Evolutionary conservation across 2,888 invertebrate genomes (phyloP).

Genomic region (Operophtera brumata): DNA sequence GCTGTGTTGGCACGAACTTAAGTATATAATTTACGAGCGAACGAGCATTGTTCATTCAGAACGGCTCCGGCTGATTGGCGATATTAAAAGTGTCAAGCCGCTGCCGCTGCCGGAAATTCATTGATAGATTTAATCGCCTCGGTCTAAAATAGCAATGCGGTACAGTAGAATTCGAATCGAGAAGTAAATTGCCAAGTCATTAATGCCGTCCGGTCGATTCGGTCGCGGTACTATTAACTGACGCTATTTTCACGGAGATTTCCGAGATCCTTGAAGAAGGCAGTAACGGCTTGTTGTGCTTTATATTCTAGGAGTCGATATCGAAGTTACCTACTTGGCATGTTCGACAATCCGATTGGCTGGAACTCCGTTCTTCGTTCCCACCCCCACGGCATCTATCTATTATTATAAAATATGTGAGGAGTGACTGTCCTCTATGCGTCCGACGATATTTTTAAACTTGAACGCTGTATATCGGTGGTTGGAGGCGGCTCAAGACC

Average conservation of each 20-base stretch:
- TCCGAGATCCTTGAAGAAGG: conserved; percentile 52
- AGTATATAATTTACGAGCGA: conserved; percentile 72
- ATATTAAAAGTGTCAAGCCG: conserved; percentile 77
- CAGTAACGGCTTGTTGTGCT: conserved; percentile 32
- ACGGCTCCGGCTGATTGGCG: conserved; percentile 71
- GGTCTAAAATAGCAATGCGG: conserved; percentile 68
- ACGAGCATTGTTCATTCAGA: conserved; percentile 76
- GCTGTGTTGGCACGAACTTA: conserved; percentile 58
- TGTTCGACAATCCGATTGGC: too few relatives aligned
- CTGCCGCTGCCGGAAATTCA: conserved; percentile 75
- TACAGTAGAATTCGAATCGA: conserved; percentile 64
- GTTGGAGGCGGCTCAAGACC: too few relatives aligned
- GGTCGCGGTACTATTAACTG: conserved; percentile 61
- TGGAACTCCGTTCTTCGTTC: too few relatives aligned
- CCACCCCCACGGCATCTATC: too few relatives aligned
- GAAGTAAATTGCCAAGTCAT: conserved; percentile 75
- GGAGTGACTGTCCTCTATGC: too few relatives aligned
- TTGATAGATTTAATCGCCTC: conserved; percentile 77
- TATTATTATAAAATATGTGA: too few relatives aligned
- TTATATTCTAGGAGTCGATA: neutral
- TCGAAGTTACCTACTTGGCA: too few relatives aligned
- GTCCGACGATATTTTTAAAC: too few relatives aligned
- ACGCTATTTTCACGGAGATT: conserved; percentile 62
- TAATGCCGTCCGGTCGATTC: conserved; percentile 74
- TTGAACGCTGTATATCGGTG: too few relatives aligned